phyloP scores from a whole-genome alignment of 2,113 vertebrate genomes.

The Brienomyrus longianalis region DNA sequence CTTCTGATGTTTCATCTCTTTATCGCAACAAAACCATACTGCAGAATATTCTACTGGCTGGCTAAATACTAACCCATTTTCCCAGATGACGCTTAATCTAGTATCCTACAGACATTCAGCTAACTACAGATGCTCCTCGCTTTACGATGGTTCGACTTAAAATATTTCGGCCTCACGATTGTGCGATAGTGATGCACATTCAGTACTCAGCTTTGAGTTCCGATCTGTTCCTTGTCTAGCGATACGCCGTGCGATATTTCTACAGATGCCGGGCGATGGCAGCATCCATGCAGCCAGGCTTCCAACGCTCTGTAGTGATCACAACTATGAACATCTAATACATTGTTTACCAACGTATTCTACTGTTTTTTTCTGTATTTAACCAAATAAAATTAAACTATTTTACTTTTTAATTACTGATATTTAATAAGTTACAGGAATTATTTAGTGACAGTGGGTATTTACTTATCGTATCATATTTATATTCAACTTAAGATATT shows the following conservation, averaged over 20 bases:
- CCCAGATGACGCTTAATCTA: constrained; percentile 4
- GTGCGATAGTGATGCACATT: not conserved
- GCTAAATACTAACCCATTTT: constrained; percentile 19
- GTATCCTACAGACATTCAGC: not conserved
- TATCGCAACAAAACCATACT: constrained; percentile 31
- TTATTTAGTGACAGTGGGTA: not conserved
- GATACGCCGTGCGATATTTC: not conserved
- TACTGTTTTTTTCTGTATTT: not conserved
- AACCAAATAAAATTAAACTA: not conserved
- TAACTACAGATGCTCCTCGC: not conserved
- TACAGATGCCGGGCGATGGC: not conserved
- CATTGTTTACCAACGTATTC: not conserved
- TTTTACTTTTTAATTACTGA: not conserved
- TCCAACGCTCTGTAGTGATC: not conserved
- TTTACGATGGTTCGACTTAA: not conserved
- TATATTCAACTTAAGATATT: not conserved
- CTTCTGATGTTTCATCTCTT: not conserved
- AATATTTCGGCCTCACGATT: not conserved
- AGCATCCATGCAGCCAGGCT: not conserved
- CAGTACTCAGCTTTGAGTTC: not conserved
- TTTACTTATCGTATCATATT: not conserved
- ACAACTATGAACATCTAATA: not conserved
- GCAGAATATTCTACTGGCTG: constrained; percentile 28
- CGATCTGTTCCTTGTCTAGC: not conserved
- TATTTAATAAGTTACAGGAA: not conserved